Base-by-base conservation (phyloP, 2,797 vertebrate species). In the Podarcis siculus region DNA sequence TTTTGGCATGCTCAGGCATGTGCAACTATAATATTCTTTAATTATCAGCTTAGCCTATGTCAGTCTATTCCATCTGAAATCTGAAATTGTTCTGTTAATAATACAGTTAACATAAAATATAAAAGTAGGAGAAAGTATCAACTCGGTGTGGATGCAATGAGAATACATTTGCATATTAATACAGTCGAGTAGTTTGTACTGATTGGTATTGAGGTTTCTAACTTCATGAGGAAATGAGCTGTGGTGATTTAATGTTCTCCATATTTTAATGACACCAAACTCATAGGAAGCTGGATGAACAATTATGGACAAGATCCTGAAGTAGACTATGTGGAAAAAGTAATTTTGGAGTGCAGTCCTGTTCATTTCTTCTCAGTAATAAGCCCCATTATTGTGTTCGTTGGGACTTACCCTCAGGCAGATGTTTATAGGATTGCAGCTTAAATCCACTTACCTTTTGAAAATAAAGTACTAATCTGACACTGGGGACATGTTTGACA, bases 201-300 rank as follows among this genome's bases (percentile, higher is more conserved):
- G 42, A 85, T 92, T 93, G 64, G 71, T 91, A 87, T 61, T 91
- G 8, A 6, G 12, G 45, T 86, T 88, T 87, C 83, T 92, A 91
- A 81, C 88, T 55, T 55, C 49, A 55, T 55, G 49, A 94, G 90
- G 90, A 89, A 89, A 83, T 83, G 71, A 86, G 5, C 0, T 89
- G 87, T 0, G 0, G 30, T 87, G 71, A 90, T 64, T 92, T 92
- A 84, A 78, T 88, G n/a, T 64, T 79, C 42, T 83, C 45, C 39
- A 77, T 83, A 93, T 91, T 88, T 91, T 89, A 66, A 85, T 69
- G 10, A 1, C 90, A 69, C 32, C 30, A 75, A 83, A 91, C 61
- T 86, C 89, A 84, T 71, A 87, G 79, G 81, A 92, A 91, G 84
- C 81, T 91, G 86, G 83, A 89, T 93, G 37, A 90, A 92, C 91